Conservation (phyloP, 1,140 invertebrate genomes). For the Drosophila pandora region DNA sequence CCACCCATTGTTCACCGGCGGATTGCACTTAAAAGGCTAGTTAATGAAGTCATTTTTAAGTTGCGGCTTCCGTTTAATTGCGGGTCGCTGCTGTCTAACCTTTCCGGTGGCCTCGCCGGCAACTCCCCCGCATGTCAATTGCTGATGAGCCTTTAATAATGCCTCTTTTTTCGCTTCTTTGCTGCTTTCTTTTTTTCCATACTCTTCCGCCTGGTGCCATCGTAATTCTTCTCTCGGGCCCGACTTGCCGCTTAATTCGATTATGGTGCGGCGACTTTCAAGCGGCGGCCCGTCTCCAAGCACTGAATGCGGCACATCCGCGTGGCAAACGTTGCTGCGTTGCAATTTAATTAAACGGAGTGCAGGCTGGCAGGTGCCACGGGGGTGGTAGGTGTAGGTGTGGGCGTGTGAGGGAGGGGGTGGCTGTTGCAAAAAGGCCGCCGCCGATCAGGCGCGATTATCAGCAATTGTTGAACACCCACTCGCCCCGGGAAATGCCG, state of each 20-base stretch:
- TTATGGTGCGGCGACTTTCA: slow-evolving; percentile 77
- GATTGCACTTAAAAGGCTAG: slow-evolving; percentile 47
- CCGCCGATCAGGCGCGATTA: slow-evolving; percentile 76
- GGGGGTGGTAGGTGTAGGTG: not conserved
- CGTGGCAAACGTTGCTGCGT: slow-evolving; percentile 62
- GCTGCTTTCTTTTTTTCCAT: slow-evolving; percentile 6
- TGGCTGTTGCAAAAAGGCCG: slow-evolving; percentile 61
- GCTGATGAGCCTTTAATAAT: slow-evolving; percentile 81
- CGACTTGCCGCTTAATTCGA: slow-evolving; percentile 77
- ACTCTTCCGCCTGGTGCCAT: slow-evolving; percentile 47
- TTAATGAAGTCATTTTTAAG: slow-evolving; percentile 76
- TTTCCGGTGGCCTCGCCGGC: slow-evolving; percentile 24
- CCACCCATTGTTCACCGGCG: slow-evolving; percentile 1
- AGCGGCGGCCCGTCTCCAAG: slow-evolving; percentile 23
- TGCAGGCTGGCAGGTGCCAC: slow-evolving; percentile 51
- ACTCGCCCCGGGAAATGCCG: slow-evolving; percentile 37
- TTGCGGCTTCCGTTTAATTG: slow-evolving; percentile 79
- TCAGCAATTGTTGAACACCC: slow-evolving; percentile 56
- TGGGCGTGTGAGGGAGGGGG: not conserved
- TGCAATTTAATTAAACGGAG: slow-evolving; percentile 81
- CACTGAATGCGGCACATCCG: slow-evolving; percentile 61
- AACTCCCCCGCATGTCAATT: slow-evolving; percentile 65
- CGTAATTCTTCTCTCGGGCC: slow-evolving; percentile 66
- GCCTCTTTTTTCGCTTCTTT: slow-evolving; percentile 30
- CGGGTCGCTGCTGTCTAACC: slow-evolving; percentile 44